Conservation (phyloP, 1,140 invertebrate species). For the Dolichoris vasculosae region DNA sequence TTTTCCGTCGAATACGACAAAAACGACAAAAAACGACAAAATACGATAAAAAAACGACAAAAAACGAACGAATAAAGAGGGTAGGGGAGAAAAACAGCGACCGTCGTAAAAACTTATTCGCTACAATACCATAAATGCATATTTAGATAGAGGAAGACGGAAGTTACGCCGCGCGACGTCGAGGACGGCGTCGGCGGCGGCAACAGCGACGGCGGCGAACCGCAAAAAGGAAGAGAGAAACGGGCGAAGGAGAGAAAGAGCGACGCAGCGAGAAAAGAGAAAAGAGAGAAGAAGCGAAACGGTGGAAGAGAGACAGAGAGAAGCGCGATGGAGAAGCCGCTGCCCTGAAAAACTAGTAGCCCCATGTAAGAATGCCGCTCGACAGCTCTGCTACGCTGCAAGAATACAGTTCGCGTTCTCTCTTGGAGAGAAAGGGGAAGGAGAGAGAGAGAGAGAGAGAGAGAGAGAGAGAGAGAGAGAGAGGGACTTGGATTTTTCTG, state of each 20-base stretch:
- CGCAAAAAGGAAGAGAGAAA: constrained; percentile 26
- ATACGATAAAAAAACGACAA: not conserved
- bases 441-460: not conserved
- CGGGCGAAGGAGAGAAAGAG: constrained; percentile 32
- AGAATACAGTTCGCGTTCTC: constrained; percentile 23
- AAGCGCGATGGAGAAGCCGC: constrained; percentile 55
- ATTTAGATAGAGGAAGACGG: constrained; percentile 40
- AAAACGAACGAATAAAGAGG: not conserved
- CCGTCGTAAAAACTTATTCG: not conserved
- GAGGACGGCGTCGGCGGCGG: no score
- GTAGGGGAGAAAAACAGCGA: not conserved
- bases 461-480: not conserved
- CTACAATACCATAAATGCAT: constrained; percentile 16
- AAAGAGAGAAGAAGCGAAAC: constrained; percentile 39
- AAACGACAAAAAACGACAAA: not conserved
- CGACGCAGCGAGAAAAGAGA: not conserved
- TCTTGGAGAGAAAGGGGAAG: not conserved
- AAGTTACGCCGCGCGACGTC: constrained; percentile 13
- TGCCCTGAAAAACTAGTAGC: constrained; percentile 64
- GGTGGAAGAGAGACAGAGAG: constrained; percentile 55
- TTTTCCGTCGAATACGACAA: no score
- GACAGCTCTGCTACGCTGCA: constrained; percentile 45
- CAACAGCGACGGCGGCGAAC: not conserved
- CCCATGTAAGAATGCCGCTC: constrained; percentile 60
- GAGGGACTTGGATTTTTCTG: constrained; percentile 20